Evolutionary conservation across 1,140 invertebrate species (phyloP).

Genomic region (Cylas formicarius): DNA sequence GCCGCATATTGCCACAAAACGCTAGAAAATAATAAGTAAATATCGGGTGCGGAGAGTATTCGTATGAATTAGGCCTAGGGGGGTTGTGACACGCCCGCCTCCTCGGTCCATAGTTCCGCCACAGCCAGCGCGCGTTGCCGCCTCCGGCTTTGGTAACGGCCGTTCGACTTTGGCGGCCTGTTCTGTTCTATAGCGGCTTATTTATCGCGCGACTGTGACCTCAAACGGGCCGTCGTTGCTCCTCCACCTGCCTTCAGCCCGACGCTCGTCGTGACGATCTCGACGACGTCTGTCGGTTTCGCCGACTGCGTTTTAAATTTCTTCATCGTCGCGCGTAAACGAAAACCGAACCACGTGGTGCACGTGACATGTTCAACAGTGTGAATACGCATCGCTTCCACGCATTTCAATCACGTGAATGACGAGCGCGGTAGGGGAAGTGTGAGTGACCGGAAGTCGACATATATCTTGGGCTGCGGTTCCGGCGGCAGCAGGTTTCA

Average conservation of each 20-base stretch:
- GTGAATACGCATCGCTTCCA: conserved; percentile 32
- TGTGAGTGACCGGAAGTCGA: conserved; percentile 7
- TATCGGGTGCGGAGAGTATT: too few species aligned
- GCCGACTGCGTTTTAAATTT: conserved; percentile 17
- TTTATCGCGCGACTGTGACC: conserved; percentile 41
- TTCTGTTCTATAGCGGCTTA: conserved; percentile 42
- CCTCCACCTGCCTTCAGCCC: conserved; percentile 14
- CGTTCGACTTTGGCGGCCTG: conserved; percentile 31
- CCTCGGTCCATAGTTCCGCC: conserved; percentile 25
- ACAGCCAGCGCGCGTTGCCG: conserved; percentile 39
- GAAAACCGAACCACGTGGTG: conserved; percentile 20
- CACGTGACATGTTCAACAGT: conserved; percentile 37
- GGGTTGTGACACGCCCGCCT: conserved; percentile 40
- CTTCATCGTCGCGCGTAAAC: conserved; percentile 6
- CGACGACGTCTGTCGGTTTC: conserved; percentile 4
- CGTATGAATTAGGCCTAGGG: conserved; percentile 39
- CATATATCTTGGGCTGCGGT: conserved; percentile 14
- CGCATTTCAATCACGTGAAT: conserved; percentile 26
- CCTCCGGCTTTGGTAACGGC: conserved; percentile 33
- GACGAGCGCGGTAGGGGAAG: conserved; percentile 5
- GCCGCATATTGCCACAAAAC: too few species aligned
- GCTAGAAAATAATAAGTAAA: too few species aligned
- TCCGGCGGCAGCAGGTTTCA: conserved; percentile 23
- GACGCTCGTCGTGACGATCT: conserved; percentile 9
- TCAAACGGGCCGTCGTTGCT: conserved; percentile 32